Evolutionary conservation across 1,140 invertebrate genomes (phyloP), one percentile per base, ranked within the genome.

Genomic region (Drosophila ficusphila): DNA sequence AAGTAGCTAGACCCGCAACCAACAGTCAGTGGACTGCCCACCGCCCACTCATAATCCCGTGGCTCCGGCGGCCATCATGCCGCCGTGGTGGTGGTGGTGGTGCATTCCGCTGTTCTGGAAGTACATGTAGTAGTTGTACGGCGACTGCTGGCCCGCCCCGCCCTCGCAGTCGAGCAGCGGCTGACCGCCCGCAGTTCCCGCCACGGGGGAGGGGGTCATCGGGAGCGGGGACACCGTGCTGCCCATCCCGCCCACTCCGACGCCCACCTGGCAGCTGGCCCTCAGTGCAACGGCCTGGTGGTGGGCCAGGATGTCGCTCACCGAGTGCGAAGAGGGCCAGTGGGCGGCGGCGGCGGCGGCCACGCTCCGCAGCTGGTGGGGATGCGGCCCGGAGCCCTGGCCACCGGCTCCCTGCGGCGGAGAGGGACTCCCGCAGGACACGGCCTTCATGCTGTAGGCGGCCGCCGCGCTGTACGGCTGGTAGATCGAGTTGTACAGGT

Each of bases 41-140:
- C 48, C 51, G 54, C 14, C 19, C 36, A 21, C 74, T 91, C 89
- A 91, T 91, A 91, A 90, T 4, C 90, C 89, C 4, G 90, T 91
- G 33, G 90, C 90, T 14, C 89, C 89, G 9, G 90, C 86, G 11
- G 90, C 79, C 82, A 90, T 89, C 82, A 90, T 91, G 16, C 90
- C 90, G 27, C 90, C 90, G 23, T 90, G 81, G 51, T 90, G 86
- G 23, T 90, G 81, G 56, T 91, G 91, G 47, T 91, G 82, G 62
- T 89, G 89, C 89, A 91, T 91, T 23, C 90, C 86, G 14, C 81
- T 79, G 74, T 91, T 93, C 88, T 94, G 94, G 52, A 94, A 92
- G 72, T 95, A 95, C 90, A 95, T 95, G 75, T 95, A 95, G 79
- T 95, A 95, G 83, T 95, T 95, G 81, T 95, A 95, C 56, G 95